Evolutionary conservation across 2,797 vertebrate species (phyloP), one percentile per base, ranked within the genome.

Genomic region (Acrossocheilus fasciatus): DNA sequence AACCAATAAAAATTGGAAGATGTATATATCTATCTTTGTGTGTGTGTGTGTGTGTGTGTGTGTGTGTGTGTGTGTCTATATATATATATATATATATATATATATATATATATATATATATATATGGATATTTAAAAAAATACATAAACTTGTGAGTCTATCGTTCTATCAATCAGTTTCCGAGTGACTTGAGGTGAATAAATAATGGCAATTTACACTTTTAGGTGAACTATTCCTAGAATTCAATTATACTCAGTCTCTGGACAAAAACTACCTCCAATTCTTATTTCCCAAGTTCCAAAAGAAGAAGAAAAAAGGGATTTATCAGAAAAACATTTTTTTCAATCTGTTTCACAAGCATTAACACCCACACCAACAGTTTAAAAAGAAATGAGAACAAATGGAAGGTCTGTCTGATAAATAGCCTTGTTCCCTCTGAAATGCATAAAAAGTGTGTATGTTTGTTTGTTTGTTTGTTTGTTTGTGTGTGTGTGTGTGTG

Each of bases 1-100:
- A 57, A 84, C 80, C 83, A 86, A 45, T 84, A 85, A 86, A 86
- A 86, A 81, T 57, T 79, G 47, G 57, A 43, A 62, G 23, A 62
- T 26, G 4, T 62, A 26, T 57, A 20, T 52, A 18, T 52, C 15
- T 52, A 47, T 47, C 5, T 17, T 17, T 50, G 39, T 78, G 72
- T 78, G 87, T 72, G 52, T 20, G 7, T 57, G 66, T 34, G 15
- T 50, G 26, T 77, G 77, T 78, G 87, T 70, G 4, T 47, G 12
- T 47, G 1, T 45, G 3, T 11, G 3, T 36, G 4, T 39, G 1
- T 39, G 0, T 39, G 6, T 39, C 5, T 39, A 36, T 36, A 36
- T 36, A 36, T 36, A 36, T 36, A 36, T 36, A 4, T 36, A 36
- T 36, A 4, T 36, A 36, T 36, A 36, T 36, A 36, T 36, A 36